Percentiles rank a stretch among this genome's conserved stretches.
phyloP scores from a whole-genome alignment of 2,113 vertebrate genomes.

The Calidris pugnax region DNA sequence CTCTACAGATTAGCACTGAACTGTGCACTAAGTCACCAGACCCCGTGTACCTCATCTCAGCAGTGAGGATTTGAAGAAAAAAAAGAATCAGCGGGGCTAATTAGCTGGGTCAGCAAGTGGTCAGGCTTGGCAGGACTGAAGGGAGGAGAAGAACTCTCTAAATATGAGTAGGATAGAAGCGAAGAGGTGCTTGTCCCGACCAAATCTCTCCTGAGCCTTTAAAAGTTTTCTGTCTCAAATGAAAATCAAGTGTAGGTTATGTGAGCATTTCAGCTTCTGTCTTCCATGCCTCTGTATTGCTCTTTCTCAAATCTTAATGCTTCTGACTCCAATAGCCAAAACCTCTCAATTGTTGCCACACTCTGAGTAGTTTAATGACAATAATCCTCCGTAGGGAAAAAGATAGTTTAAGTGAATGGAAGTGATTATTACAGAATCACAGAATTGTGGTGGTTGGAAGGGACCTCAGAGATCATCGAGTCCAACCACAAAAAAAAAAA shows the following conservation, averaged over 20 bases:
- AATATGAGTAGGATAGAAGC: background rate
- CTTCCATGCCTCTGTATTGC: background rate
- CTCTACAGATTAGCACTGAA: background rate
- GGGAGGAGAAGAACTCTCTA: background rate
- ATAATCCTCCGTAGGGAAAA: background rate
- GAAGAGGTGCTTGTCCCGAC: background rate
- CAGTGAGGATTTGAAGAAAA: background rate
- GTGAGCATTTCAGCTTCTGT: background rate
- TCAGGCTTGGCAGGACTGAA: background rate
- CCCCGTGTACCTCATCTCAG: background rate
- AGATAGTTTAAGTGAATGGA: background rate
- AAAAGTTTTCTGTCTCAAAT: background rate
- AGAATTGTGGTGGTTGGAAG: no score
- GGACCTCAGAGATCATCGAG: no score
- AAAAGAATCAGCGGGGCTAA: background rate
- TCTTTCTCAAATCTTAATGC: background rate
- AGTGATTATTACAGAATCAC: constrained; percentile 15
- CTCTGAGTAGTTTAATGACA: background rate
- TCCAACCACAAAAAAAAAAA: no score
- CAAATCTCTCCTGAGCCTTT: background rate
- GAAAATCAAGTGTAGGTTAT: background rate
- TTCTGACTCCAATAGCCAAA: background rate
- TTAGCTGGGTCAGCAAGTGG: background rate
- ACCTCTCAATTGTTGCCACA: background rate
- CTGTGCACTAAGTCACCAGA: background rate